Evolutionary conservation across 2,113 vertebrate species (phyloP).

Genomic region (Mola mola): DNA sequence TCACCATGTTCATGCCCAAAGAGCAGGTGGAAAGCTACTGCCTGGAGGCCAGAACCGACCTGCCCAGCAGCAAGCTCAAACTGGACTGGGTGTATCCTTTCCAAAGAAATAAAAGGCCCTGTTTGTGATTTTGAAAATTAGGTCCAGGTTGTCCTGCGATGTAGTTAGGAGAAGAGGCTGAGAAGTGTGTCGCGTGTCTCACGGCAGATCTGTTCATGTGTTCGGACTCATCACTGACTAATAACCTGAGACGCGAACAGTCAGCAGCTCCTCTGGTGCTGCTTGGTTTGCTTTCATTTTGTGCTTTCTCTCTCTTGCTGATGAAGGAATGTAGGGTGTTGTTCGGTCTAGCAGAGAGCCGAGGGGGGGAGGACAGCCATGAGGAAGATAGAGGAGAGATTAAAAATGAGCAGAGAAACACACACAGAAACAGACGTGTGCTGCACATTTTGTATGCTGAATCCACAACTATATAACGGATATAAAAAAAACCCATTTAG

Average conservation of each 20-base stretch:
- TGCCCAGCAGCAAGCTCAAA: slow-evolving; percentile 92
- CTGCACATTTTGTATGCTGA: background rate
- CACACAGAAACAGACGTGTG: slow-evolving; percentile 3
- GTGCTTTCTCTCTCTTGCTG: slow-evolving; percentile 13
- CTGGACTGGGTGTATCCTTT: slow-evolving; percentile 99
- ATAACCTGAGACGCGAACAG: slow-evolving; percentile 39
- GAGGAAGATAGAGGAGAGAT: slow-evolving; percentile 11
- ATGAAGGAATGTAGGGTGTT: slow-evolving; percentile 17
- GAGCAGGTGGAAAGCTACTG: slow-evolving; percentile 93
- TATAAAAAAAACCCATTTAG: too few relatives aligned
- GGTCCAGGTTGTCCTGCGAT: slow-evolving; percentile 17
- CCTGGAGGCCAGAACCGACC: slow-evolving; percentile 91
- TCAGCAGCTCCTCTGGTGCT: slow-evolving; percentile 53
- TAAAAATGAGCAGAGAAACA: slow-evolving; percentile 2
- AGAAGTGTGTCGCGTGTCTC: slow-evolving; percentile 4
- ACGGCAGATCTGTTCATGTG: slow-evolving; percentile 36
- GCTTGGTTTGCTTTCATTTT: slow-evolving; percentile 37
- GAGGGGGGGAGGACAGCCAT: background rate
- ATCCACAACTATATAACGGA: background rate
- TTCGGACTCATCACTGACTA: slow-evolving; percentile 19
- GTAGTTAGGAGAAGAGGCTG: slow-evolving; percentile 16
- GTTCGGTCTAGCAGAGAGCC: slow-evolving; percentile 12
- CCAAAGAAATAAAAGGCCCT: slow-evolving; percentile 28
- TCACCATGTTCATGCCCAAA: slow-evolving; percentile 99
- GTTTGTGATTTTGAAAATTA: background rate